Evolutionary conservation across 2,797 vertebrate genomes (phyloP), one percentile per base, ranked within the genome.

Genomic region (Sebastes wilsoni): DNA sequence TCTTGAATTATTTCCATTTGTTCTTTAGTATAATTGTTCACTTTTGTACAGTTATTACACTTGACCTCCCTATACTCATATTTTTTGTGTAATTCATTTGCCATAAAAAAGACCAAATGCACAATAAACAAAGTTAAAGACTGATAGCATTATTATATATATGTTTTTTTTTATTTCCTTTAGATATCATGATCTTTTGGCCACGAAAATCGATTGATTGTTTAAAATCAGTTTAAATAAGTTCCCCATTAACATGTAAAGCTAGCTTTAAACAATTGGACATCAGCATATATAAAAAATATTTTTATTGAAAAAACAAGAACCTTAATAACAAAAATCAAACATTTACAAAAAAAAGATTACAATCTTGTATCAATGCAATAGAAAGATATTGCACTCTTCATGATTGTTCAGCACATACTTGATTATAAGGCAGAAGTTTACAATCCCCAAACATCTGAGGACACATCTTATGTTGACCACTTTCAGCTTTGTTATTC

Each of bases 281-380:
- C 8, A 73, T 22, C 13, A 6, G 34, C 20, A 59, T 81, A 64
- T 88, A 89, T 59, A 90, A 90, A 94, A 94, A 93, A 93, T 83
- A 89, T 74, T 71, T 95, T 95, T 93, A 93, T 93, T 92, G 49
- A 74, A 92, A 91, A 91, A 91, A 90, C 74, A 80, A 80, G 1
- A 66, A 13, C 7, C 79, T 80, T 81, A 55, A 88, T 66, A 80
- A 80, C 68, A 92, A 88, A 87, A 89, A 79, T 81, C 23, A 54
- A 78, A 79, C 20, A 68, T 79, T 86, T 81, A 73, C 56, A 86
- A 90, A 92, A 91, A 74, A 80, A 87, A 42, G 80, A 89, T 77
- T 75, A 87, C 80, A 89, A 90, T 86, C 77, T 87, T 89, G 62
- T 75, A 81, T 79, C 69, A 78, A 80, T 87, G 86, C 88, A 92